A percentile compares a stretch with the other conserved stretches of the same genome.
These are phyloP conservation scores for Agrotis clavis DNA, from an alignment of 2,888 invertebrate species.

Conservation along the genomic window DNA sequence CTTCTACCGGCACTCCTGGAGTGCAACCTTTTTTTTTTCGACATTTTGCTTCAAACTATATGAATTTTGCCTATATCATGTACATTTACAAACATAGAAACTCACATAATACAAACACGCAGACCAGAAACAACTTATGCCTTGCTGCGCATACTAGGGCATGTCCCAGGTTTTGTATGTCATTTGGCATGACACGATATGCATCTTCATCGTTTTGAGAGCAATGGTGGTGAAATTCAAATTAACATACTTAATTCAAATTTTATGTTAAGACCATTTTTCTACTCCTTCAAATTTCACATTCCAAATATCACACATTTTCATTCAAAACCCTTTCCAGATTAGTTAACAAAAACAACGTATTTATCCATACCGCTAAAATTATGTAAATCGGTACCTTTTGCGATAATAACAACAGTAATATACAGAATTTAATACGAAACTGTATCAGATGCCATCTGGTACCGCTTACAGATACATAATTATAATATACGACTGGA, in stretches of 20 bases:
- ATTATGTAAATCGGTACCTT: slow-evolving; percentile 57
- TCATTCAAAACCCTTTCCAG: neutral
- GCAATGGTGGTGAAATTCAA: neutral
- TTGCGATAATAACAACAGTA: slow-evolving; percentile 57
- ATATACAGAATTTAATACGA: slow-evolving; percentile 63
- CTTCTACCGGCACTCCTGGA: too few relatives aligned
- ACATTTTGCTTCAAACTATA: too few relatives aligned
- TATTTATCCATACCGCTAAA: slow-evolving; percentile 18
- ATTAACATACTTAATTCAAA: too few relatives aligned
- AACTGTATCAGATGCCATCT: slow-evolving; percentile 56
- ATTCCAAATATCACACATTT: neutral
- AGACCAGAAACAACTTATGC: too few relatives aligned
- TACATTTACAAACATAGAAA: too few relatives aligned
- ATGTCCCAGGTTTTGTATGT: too few relatives aligned
- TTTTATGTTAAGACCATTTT: too few relatives aligned
- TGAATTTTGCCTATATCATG: too few relatives aligned
- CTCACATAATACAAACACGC: too few relatives aligned
- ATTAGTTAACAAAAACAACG: slow-evolving; percentile 22
- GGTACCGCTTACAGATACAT: slow-evolving; percentile 52
- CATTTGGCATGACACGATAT: too few relatives aligned
- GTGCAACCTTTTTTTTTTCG: too few relatives aligned
- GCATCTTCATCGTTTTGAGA: neutral
- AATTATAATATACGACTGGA: slow-evolving; percentile 41
- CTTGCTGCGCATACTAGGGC: too few relatives aligned
- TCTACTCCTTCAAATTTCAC: neutral